Evolutionary conservation across 1,140 invertebrate genomes (phyloP), one percentile per base, ranked within the genome.

Genomic region (Conus betulinus): DNA sequence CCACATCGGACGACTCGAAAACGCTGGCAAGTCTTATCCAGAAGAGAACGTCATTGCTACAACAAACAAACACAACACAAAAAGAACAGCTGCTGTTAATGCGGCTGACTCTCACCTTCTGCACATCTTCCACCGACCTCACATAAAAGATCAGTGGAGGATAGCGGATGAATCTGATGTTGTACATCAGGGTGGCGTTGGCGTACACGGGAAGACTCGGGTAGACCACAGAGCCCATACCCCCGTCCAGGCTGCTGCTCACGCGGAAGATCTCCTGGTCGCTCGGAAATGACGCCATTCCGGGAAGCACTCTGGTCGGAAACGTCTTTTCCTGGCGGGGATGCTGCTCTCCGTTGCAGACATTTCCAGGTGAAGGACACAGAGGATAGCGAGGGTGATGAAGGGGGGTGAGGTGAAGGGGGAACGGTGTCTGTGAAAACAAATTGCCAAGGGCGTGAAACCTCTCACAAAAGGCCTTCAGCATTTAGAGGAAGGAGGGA

Each of bases 61-160:
- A 39, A 39, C 39, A 39, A 39, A 39, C 39, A 39, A 39, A 39
- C 39, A 39, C n/a, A n/a, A n/a, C n/a, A n/a, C n/a, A n/a, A n/a
- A 3, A 39, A 39, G 39, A 39, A 39, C 39, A 39, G 39, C 39
- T 39, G 39, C 39, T 15, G 20, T 67, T 53, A 11, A 3, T 39
- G 39, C 60, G 91, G 39, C 39, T 39, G 39, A 39, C 39, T 1
- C 39, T 25, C 52, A 52, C 55, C 63, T 88, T 85, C 81, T 91
- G 88, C 8, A 93, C 87, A 74, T 92, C 91, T 25, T 86, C 52
- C 23, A 83, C 87, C 87, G 51, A 67, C 20, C 82, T 87, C 17
- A 88, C 90, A 71, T 89, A 78, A 39, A 84, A 84, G 27, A 89
- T 53, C 6, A 88, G 5, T 10, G 53, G 25, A 7, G 90, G 90